These are phyloP conservation scores for Agonopterix heracliana DNA, from an alignment of 2,888 invertebrate species.

Conservation along the genomic window DNA sequence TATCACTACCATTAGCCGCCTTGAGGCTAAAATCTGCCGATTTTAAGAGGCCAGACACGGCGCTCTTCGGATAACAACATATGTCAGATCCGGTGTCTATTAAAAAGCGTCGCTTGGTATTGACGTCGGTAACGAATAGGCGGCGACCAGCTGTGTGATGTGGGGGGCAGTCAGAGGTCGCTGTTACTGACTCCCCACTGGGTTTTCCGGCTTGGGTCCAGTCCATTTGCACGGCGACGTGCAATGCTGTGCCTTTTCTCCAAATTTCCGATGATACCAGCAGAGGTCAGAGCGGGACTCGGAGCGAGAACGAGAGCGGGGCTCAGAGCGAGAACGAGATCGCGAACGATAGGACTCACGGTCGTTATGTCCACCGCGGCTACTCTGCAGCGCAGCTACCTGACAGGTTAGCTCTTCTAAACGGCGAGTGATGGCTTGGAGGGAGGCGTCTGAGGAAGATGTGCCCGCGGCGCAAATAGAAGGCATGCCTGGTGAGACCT, in stretches of 20 bases:
- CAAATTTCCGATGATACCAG: slow-evolving; percentile 8
- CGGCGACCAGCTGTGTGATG: slow-evolving; percentile 5
- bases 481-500: not conserved
- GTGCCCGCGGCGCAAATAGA: not conserved
- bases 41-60: not conserved
- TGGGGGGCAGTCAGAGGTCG: slow-evolving; percentile 8
- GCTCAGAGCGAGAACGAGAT: not conserved
- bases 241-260: slow-evolving; percentile 4
- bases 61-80: slow-evolving; percentile 9
- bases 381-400: not conserved
- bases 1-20: slow-evolving; percentile 8
- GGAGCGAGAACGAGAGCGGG: not conserved
- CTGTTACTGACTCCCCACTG: slow-evolving; percentile 9
- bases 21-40: not conserved
- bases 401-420: not conserved
- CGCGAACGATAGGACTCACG: not conserved
- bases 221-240: slow-evolving; percentile 4
- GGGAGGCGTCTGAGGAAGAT: not conserved
- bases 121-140: slow-evolving; percentile 7
- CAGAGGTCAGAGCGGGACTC: not conserved
- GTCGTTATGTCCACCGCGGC: too few species aligned
- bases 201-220: slow-evolving; percentile 4
- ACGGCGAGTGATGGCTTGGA: not conserved
- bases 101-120: slow-evolving; percentile 1
- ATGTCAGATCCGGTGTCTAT: slow-evolving; percentile 16